Conservation (phyloP, 2,797 vertebrate species). For the Rhinichthys osculus region DNA sequence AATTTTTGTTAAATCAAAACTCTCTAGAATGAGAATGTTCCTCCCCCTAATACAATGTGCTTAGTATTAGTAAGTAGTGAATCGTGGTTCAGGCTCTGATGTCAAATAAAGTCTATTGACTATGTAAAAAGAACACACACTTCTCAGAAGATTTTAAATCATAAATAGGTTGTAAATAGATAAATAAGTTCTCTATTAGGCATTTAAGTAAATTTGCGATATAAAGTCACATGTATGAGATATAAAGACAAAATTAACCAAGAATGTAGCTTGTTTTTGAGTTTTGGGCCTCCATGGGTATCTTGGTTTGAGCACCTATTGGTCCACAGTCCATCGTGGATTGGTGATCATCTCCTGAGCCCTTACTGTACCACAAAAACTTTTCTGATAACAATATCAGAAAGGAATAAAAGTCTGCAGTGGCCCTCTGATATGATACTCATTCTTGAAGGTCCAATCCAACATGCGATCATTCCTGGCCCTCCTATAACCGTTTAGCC, state of each 20-base stretch:
- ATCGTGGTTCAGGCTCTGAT: background rate
- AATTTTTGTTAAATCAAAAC: too few species aligned
- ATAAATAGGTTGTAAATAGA: background rate
- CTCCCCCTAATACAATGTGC: background rate
- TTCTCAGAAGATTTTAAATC: background rate
- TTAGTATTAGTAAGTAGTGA: background rate
- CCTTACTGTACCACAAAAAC: background rate
- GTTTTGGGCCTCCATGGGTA: too few species aligned
- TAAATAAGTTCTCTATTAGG: background rate
- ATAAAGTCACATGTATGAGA: background rate
- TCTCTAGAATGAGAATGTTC: background rate
- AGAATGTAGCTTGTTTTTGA: background rate
- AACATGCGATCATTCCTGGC: constrained; percentile 59
- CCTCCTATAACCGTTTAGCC: constrained; percentile 64
- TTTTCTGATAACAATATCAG: constrained; percentile 10
- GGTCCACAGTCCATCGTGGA: background rate
- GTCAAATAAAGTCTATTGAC: background rate
- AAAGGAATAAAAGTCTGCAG: background rate
- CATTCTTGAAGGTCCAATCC: constrained; percentile 56
- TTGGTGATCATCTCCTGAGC: background rate
- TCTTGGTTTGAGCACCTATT: background rate
- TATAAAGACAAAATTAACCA: background rate
- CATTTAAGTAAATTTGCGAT: background rate
- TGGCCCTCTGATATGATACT: constrained; percentile 50
- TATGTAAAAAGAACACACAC: background rate